Base-by-base conservation (phyloP, 2,113 vertebrate species). In the Struthidea cinerea region DNA sequence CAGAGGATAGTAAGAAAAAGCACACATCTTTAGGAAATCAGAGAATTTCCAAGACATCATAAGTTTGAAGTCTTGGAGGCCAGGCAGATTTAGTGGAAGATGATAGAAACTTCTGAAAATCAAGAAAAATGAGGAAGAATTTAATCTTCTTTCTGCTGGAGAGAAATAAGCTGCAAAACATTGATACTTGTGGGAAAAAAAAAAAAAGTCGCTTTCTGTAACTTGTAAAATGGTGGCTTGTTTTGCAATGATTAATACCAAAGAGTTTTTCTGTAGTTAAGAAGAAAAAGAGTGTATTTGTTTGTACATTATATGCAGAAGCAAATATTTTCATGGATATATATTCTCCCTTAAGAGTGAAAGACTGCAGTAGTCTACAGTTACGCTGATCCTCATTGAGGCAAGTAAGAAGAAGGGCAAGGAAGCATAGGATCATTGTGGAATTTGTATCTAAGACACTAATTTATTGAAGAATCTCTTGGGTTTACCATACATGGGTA, bases 171-270 rank as follows among this genome's bases (percentile, higher is more conserved):
- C 47, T 80, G 39, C 33, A 56, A 92, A 94, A 44, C 79, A 49
- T 2, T 60, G n/a, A 39, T 56, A 46, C 21, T 89, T 55, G 13
- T 18, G 21, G 10, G 19, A 42, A 50, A 68, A 47, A 24, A 55
- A 55, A 59, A 47, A 15, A 35, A 49, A 64, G 9, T 74, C 24
- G 19, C 10, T 53, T 84, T 70, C 32, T 74, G 3, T 78, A 49
- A 39, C 21, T 69, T 89, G 4, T 60, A 44, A 56, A 89, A 69
- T 5, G 41, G 15, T 94, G 50, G 71, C 35, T 93, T 86, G 17
- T 87, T 97, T 88, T 93, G 67, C 42, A 86, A 80, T 60, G 96
- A 33, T 91, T 89, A 67, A 84, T 79, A 77, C 33, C 26, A 85
- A 12, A 28, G 56, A 23, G 24, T 18, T 90, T 69, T 76, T 90